Conservation (phyloP, 1,140 invertebrate species). For the Lamellibrachia luymesi region DNA sequence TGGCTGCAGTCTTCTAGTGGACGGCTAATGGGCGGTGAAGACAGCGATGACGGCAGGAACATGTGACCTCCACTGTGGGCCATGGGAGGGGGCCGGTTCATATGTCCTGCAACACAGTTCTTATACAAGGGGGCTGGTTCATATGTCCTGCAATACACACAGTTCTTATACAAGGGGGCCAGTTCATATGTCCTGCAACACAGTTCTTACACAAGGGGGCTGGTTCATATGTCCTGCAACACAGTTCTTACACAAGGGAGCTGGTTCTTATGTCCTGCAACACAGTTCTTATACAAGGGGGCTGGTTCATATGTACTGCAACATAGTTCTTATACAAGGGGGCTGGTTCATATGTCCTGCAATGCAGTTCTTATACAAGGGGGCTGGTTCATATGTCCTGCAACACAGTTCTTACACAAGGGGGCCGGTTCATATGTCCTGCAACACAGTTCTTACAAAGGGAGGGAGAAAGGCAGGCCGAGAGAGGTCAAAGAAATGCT, state of each 20-base stretch:
- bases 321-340: not conserved
- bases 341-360: conserved; percentile 17
- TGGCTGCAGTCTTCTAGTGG: conserved; percentile 5
- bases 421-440: conserved; percentile 17
- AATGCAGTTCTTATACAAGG: not conserved
- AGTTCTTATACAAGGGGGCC: no score
- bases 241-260: no score
- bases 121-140: no score
- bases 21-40: conserved; percentile 7
- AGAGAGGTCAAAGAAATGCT: not conserved
- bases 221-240: no score
- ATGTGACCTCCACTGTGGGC: conserved; percentile 14
- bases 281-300: no score
- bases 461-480: no score
- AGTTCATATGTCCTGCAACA: no score
- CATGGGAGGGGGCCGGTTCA: conserved; percentile 19
- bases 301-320: conserved; percentile 12
- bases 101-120: conserved; percentile 10
- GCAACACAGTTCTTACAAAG: not conserved
- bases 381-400: conserved; percentile 17
- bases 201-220: no score
- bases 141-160: no score
- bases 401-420: not conserved
- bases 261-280: no score
- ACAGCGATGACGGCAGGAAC: conserved; percentile 1